phyloP scores from a whole-genome alignment of 2,888 invertebrate species.

The Deroplatys truncata region DNA sequence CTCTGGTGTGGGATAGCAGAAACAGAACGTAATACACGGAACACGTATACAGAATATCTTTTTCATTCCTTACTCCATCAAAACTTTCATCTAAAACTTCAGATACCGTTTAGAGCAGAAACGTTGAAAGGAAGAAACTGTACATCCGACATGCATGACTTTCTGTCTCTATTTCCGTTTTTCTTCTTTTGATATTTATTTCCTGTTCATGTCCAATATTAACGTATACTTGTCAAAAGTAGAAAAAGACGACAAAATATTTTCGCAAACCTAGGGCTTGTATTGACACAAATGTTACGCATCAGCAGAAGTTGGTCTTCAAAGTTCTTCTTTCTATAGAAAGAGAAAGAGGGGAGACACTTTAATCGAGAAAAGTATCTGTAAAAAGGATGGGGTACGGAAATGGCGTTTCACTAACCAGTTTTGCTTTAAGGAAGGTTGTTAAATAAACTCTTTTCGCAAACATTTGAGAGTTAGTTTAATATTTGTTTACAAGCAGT shows the following conservation, averaged over 20 bases:
- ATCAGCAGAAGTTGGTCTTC: neutral
- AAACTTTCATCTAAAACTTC: neutral
- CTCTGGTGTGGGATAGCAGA: too few relatives aligned
- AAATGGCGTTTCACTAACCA: neutral
- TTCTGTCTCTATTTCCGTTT: neutral
- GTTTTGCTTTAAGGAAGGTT: neutral
- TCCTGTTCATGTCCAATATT: neutral
- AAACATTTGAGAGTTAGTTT: too few relatives aligned
- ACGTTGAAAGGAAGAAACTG: neutral
- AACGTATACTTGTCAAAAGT: neutral
- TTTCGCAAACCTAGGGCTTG: neutral
- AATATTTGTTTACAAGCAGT: too few relatives aligned
- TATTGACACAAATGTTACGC: neutral
- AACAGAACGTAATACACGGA: too few relatives aligned
- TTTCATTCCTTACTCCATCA: neutral
- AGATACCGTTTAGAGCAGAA: neutral
- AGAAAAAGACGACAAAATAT: neutral
- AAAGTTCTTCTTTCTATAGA: neutral
- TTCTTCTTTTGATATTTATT: neutral
- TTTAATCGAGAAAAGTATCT: neutral
- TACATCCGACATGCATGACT: neutral
- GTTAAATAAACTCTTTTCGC: too few relatives aligned
- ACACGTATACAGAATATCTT: too few relatives aligned
- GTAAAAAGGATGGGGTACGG: too few relatives aligned
- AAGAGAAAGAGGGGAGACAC: neutral